Percentiles rank a stretch among this genome's conserved stretches.
Evolutionary conservation across 1,140 invertebrate genomes (phyloP).

Genomic region (Geopemphigus sp.): DNA sequence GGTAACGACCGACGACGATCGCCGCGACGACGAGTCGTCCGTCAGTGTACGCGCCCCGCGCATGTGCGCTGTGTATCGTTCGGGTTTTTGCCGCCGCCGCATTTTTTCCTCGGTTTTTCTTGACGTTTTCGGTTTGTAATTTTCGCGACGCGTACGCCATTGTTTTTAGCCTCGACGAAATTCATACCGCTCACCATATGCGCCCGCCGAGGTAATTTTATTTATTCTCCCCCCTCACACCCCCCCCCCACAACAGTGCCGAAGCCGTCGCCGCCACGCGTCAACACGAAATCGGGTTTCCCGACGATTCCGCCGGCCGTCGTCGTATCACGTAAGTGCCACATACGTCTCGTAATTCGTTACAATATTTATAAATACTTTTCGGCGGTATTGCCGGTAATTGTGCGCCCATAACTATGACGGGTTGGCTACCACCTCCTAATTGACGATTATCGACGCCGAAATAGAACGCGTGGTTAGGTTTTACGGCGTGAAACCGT

Average conservation of each 20-base stretch:
- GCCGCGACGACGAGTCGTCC: neutral
- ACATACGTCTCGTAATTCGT: too few relatives aligned
- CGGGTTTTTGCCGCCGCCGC: neutral
- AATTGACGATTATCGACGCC: too few relatives aligned
- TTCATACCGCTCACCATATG: neutral
- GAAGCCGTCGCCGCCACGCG: neutral
- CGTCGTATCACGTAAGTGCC: neutral
- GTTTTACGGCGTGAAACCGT: too few relatives aligned
- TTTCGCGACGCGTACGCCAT: neutral
- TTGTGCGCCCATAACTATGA: neutral
- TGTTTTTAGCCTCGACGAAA: too few relatives aligned
- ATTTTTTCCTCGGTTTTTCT: neutral
- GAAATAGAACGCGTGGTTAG: too few relatives aligned
- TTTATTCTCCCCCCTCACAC: too few relatives aligned
- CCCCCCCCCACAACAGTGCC: neutral
- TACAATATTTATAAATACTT: too few relatives aligned
- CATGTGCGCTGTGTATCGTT: neutral
- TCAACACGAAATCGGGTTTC: neutral
- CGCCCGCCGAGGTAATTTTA: neutral
- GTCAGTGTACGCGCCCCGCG: slow-evolving; percentile 12
- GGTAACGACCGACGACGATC: too few relatives aligned
- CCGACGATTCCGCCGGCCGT: neutral
- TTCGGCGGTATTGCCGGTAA: neutral
- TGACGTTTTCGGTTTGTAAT: neutral
- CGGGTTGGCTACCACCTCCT: too few relatives aligned